Evolutionary conservation across 2,797 vertebrate species (phyloP).

Genomic region (Gymnopithys bicolor): DNA sequence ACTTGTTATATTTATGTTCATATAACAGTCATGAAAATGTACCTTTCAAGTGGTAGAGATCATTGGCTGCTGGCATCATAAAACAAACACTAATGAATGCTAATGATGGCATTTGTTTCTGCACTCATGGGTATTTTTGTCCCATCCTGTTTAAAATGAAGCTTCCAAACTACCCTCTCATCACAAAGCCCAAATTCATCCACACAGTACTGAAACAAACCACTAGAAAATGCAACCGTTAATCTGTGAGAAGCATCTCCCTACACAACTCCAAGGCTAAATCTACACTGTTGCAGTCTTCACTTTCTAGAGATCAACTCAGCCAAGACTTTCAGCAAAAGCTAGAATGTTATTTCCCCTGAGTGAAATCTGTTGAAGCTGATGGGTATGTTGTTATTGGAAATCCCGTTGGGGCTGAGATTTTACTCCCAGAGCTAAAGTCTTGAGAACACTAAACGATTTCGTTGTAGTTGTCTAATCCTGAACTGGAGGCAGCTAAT

Average conservation of each 20-base stretch:
- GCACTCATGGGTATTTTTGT: background rate
- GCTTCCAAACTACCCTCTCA: background rate
- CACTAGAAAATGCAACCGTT: background rate
- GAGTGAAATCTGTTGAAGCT: background rate
- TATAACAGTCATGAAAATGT: background rate
- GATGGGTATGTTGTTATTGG: background rate
- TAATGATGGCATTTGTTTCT: background rate
- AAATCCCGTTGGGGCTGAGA: background rate
- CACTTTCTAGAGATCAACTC: background rate
- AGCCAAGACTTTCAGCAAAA: background rate
- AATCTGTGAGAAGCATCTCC: background rate
- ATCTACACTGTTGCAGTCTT: background rate
- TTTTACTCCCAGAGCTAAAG: background rate
- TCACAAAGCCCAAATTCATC: background rate
- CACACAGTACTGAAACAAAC: background rate
- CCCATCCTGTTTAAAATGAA: background rate
- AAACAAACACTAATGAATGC: background rate
- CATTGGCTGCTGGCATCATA: background rate
- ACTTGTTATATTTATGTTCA: background rate
- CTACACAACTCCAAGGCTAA: background rate
- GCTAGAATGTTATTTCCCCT: background rate
- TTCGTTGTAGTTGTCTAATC: background rate
- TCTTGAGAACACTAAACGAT: background rate
- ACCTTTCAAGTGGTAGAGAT: background rate
- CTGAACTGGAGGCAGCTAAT: background rate